These are phyloP conservation scores for Rhizoglyphus robini DNA, from an alignment of 1,140 invertebrate species.

Conservation along the genomic window DNA sequence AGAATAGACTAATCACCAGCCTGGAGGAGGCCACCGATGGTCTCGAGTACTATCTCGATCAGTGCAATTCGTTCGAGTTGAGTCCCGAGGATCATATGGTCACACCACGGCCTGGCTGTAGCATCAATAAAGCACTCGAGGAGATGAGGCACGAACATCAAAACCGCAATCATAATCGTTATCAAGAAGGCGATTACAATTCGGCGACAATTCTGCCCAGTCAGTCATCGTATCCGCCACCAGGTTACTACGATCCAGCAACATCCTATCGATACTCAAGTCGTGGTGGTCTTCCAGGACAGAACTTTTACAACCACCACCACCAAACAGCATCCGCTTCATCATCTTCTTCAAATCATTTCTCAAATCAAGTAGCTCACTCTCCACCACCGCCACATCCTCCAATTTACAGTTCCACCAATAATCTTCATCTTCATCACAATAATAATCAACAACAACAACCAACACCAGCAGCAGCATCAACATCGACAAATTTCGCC, in stretches of 20 bases:
- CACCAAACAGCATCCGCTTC: too few relatives aligned
- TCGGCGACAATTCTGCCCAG: too few relatives aligned
- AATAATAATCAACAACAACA: background rate
- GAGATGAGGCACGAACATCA: background rate
- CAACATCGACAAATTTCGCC: background rate
- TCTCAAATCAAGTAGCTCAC: background rate
- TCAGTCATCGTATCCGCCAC: background rate
- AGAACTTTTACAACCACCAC: too few relatives aligned
- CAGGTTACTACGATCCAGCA: background rate
- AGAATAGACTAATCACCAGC: background rate
- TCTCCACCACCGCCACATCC: background rate
- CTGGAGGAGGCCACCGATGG: background rate
- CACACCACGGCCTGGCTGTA: background rate
- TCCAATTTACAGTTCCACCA: background rate
- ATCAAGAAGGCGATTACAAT: too few relatives aligned
- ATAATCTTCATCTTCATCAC: too few relatives aligned
- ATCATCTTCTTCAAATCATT: too few relatives aligned
- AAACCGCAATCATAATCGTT: background rate
- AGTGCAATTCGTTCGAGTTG: background rate
- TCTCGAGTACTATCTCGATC: background rate
- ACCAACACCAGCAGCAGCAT: background rate
- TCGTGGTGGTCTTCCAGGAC: too few relatives aligned
- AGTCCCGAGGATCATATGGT: background rate
- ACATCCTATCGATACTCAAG: background rate
- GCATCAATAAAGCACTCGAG: background rate